Base-by-base conservation (phyloP, 1,140 invertebrate species). In the Trichonephila clavata region DNA sequence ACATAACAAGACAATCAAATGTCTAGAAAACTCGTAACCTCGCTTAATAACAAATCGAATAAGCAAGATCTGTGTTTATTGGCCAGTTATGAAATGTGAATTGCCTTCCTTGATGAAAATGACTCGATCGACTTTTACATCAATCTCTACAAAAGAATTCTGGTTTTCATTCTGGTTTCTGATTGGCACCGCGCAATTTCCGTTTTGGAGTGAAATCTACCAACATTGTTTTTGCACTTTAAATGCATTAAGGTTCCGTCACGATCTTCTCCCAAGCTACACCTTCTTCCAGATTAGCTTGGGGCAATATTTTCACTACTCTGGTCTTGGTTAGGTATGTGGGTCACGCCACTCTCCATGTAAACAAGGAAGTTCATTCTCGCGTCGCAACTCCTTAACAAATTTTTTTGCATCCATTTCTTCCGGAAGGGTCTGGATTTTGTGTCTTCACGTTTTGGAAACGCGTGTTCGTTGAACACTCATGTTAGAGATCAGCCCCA, bases 321-420 rank as follows among this genome's bases (percentile, higher is more conserved):
- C 60, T n/a, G 27, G 61, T 63, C 13, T 24, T 20, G 57, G 13
- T 57, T 24, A 60, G 90, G 81, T 92, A 92, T 65, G 27, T 92
- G n/a, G 90, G 90, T 84, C 90, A 68, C 81, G 63, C 32, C 27
- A 84, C 90, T 92, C 90, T 81, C 71, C 90, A 63, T 65, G 90
- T 92, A 92, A 92, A 92, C 81, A 86, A 92, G 90, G 90, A 92
- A 92, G 81, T 92, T 39, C 2, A 59, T 32, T 13, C 27, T n/a
- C n/a, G 65, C 24, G 8, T 60, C 50, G 14, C 21, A 59, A 27
- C 18, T 10, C 8, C 24, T 39, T 39, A 50, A 50, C 50, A 50
- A 10, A 50, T 6, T 77, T 77, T 77, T 27, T 80, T 27, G 16
- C 24, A 60, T 59, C 27, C n/a, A 84, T 18, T 50, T 43, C 43